A percentile compares a stretch with the other conserved stretches of the same genome.
Evolutionary conservation across 2,888 invertebrate genomes (phyloP).

Genomic region (Acleris literana): DNA sequence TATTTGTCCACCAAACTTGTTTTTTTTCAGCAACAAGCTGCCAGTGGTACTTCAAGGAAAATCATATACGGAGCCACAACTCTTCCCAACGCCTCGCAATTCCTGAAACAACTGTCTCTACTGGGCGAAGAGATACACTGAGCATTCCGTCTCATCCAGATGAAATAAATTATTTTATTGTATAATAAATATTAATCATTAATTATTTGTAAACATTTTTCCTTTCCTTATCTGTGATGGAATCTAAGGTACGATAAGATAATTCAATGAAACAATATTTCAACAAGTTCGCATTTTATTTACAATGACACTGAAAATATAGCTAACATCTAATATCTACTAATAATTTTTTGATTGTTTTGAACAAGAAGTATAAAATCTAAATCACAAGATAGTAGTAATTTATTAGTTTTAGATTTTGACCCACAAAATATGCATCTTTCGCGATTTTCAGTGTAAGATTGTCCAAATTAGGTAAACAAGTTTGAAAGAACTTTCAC

Average conservation of each 20-base stretch:
- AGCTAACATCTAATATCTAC: constrained; percentile 83
- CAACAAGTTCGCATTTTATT: constrained; percentile 85
- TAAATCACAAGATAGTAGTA: constrained; percentile 80
- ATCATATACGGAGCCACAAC: constrained; percentile 98
- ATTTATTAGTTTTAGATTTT: constrained; percentile 75
- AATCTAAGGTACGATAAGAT: constrained; percentile 17
- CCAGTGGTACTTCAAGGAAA: constrained; percentile 87
- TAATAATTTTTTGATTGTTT: constrained; percentile 81
- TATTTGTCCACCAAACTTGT: too few species aligned
- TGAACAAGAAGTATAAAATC: constrained; percentile 84
- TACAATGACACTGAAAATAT: constrained; percentile 84
- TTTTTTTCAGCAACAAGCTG: constrained; percentile 85
- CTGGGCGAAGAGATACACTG: constrained; percentile 88
- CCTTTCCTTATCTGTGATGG: constrained; percentile 31
- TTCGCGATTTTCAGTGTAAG: constrained; percentile 41
- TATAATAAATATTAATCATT: constrained; percentile 35
- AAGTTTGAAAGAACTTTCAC: constrained; percentile 44
- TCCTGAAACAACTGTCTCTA: constrained; percentile 94
- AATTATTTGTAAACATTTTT: constrained; percentile 23
- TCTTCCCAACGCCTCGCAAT: constrained; percentile 96
- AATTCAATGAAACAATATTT: constrained; percentile 49
- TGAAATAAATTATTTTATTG: constrained; percentile 42
- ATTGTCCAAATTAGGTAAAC: constrained; percentile 28
- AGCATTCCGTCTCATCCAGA: constrained; percentile 60
- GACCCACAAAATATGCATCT: constrained; percentile 58